phyloP scores from a whole-genome alignment of 2,113 vertebrate species.

The Caranx ignobilis region DNA sequence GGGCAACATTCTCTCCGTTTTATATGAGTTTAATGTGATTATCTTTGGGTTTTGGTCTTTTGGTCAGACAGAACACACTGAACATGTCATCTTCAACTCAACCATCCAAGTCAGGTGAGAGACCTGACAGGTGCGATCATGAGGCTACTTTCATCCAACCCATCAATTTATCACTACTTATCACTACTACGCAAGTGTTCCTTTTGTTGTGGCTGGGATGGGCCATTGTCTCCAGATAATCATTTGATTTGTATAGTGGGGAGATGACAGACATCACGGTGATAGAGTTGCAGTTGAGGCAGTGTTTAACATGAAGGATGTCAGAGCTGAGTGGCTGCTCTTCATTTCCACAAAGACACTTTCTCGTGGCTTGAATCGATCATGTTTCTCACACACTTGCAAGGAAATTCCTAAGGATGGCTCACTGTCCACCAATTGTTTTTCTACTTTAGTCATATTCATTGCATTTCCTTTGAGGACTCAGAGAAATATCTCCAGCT shows the following conservation, averaged over 20 bases:
- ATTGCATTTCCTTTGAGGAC: conserved; percentile 44
- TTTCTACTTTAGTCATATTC: conserved; percentile 33
- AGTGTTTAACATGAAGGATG: conserved; percentile 32
- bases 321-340: neutral
- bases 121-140: neutral
- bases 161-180: neutral
- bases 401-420: conserved; percentile 63
- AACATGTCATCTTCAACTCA: neutral
- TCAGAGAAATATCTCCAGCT: conserved; percentile 34
- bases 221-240: conserved; percentile 1
- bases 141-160: neutral
- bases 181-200: neutral
- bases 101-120: neutral
- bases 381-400: conserved; percentile 19
- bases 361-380: neutral
- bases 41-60: neutral
- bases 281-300: conserved; percentile 22
- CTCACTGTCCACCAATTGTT: conserved; percentile 58
- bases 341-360: conserved; percentile 3
- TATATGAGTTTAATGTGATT: neutral
- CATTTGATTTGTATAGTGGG: conserved; percentile 6
- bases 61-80: neutral
- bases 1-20: neutral
- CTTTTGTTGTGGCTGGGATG: conserved; percentile 2
- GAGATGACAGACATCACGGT: conserved; percentile 25